Base-by-base conservation (phyloP, 53 echinoderm and acorn worm species). In the Crossaster papposus region DNA sequence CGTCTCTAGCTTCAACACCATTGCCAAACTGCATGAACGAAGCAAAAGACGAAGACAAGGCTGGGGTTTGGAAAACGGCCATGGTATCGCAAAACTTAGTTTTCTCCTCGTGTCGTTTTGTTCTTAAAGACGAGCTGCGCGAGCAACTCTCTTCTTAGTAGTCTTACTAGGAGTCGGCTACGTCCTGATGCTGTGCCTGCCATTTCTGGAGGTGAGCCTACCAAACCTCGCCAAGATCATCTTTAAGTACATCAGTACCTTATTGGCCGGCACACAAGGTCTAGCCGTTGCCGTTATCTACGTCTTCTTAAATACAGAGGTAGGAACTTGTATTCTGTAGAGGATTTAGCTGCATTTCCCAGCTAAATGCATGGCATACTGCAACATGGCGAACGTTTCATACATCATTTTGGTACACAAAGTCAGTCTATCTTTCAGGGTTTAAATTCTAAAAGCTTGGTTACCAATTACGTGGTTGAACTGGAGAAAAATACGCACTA, bases 221-320 rank as follows among this genome's bases (percentile, higher is more conserved):
- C 83, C 90, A 14, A 78, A 70, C 31, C 70, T 79, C 28, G 95
- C 78, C 12, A 65, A 84, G n/a, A 44, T 97, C 51, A 81, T 93
- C 0, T 78, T 97, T 33, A 50, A 54, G 37, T 91, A 90, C 83
- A 77, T 92, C 79, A 97, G 93, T 91, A 78, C 90, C 52, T 72
- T 97, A 50, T 72, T 95, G 55, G 70, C 92, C 29, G 83, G 89
- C 71, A 92, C 95, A 3, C 97, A 97, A 86, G 97, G 97, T 31
- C 72, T 95, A 28, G 86, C 92, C 22, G 97, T 97, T 14, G 83
- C 97, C 36, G 87, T 95, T 63, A 95, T 97, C 91, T 97, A 97
- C 65, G 97, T 97, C 13, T 97, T 97, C 83, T 80, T 94, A 62
- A 97, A 97, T 87, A 92, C 92, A 62, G 97, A 97, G 94, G 97